Base-by-base conservation (phyloP, 2,888 invertebrate genomes). In the Nematopogon swammerdamellus region DNA sequence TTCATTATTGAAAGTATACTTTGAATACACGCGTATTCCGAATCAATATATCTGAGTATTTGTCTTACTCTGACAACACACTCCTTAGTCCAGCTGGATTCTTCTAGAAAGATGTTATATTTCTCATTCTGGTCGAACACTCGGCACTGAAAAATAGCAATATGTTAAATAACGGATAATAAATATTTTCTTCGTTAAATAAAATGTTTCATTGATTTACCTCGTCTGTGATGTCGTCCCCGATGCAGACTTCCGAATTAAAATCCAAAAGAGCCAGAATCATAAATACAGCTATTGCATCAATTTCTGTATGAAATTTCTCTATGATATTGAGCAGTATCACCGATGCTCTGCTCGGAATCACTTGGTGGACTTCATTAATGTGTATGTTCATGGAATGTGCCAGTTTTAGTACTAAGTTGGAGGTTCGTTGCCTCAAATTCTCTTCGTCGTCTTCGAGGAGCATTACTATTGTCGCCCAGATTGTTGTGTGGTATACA, bases 91-190 rank as follows among this genome's bases (percentile, higher is more conserved):
- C 76, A 69, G 5, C 71, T 55, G 0, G 73, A 63, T 51, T 80
- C 83, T 66, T 87, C 87, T 44, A 81, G 66, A 58, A 74, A 82
- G 44, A 77, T 71, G 60, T 86, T 87, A 67, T 85, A 85, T 52
- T 77, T 69, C 59, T 86, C 86, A 52, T 84, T 85, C 58, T 83
- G 81, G 55, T 87, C 86, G 63, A 87, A 88, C 0, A 86, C 82
- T 58, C 84, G 70, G 46, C 76, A 80, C 79, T 83, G 70, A 45
- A 70, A 65, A 4, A 25, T 6, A 25, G 25, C 5, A 53, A 49
- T n/a, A 20, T 43, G 14, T 43, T 4, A 17, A 17, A 18, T 43
- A 43, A 11, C 4, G 4, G 6, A 6, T 6, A 6, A 17, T 6
- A 43, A 6, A 18, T 43, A 25, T n/a, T n/a, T n/a, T n/a, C n/a